Evolutionary conservation across 2,113 vertebrate species (phyloP), one percentile per base, ranked within the genome.

Genomic region (Columba livia): DNA sequence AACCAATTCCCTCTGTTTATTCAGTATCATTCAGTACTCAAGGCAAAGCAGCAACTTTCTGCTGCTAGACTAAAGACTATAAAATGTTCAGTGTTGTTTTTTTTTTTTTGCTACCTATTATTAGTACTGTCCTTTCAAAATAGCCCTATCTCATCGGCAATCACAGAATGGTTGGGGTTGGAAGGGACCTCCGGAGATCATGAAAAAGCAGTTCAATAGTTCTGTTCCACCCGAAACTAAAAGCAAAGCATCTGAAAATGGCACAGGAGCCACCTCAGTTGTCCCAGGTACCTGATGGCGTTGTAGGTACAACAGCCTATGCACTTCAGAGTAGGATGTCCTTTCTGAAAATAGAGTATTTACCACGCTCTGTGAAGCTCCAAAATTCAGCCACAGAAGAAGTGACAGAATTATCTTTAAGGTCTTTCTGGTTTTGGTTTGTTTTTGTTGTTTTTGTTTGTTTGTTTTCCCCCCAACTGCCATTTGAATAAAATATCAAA

Each of bases 201-300:
- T 47, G 47, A 17, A 56, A 79, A 79, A 48, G 16, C 48, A 47
- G 36, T 69, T 84, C 25, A 32, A 11, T 5, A 50, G 50, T 20
- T 54, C 48, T 67, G 34, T 32, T 62, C 56, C 28, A 44, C 1
- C 10, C 4, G 25, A 40, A 20, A 74, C 58, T 44, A 61, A 79
- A 79, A 51, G 11, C 4, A 4, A 87, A 44, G 62, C 2, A 1
- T 38, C 51, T 71, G 51, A 64, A 53, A 70, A 29, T 11, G 62
- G 40, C 12, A 31, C 0, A 2, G 16, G 26, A 74, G 32, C 17
- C 36, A 36, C 15, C 25, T 48, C 11, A 9, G n/a, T 23, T 38
- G 29, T 42, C 44, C 7, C 18, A 18, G 20, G 40, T 31, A 25
- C 10, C 15, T 2, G 24, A 32, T 0, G 11, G 51, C 1, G 1